These are phyloP conservation scores for Zosterops lateralis DNA, from an alignment of 2,113 vertebrate species.

Conservation along the genomic window DNA sequence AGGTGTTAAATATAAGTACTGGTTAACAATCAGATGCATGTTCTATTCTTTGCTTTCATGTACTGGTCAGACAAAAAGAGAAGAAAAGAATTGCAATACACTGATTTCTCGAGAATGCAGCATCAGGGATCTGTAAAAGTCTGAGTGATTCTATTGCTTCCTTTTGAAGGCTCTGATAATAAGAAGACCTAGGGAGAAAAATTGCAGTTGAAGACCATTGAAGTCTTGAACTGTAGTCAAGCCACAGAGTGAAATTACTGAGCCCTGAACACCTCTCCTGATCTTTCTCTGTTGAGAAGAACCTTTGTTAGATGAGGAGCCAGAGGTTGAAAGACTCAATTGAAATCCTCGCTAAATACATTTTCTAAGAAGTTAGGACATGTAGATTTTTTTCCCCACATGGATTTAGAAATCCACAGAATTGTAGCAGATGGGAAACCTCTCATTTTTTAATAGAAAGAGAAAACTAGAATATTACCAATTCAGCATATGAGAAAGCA, in stretches of 20 bases:
- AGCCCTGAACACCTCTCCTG: conserved; percentile 49
- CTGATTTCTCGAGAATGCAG: conserved; percentile 31
- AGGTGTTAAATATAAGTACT: background rate
- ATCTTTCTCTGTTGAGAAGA: conserved; percentile 54
- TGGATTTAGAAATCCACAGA: conserved; percentile 22
- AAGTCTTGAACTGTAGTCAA: conserved; percentile 58
- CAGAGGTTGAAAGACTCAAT: conserved; percentile 47
- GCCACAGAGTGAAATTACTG: conserved; percentile 47
- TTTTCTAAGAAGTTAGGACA: conserved; percentile 51
- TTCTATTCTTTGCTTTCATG: conserved; percentile 62
- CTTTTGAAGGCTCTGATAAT: conserved; percentile 51
- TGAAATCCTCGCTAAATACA: conserved; percentile 47
- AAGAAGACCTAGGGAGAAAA: conserved; percentile 49
- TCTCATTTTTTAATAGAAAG: conserved; percentile 20
- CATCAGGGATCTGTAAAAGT: conserved; percentile 25
- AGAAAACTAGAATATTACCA: conserved; percentile 38
- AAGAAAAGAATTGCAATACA: conserved; percentile 58
- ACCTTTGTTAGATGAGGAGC: conserved; percentile 52
- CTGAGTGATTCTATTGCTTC: conserved; percentile 17
- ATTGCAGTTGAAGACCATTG: conserved; percentile 53
- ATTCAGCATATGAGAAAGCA: background rate
- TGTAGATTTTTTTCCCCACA: conserved; percentile 31
- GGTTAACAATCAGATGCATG: conserved; percentile 33
- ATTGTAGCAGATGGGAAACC: background rate
- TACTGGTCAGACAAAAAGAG: conserved; percentile 39